A percentile compares a stretch with the other conserved stretches of the same genome.
Conservation (phyloP, 2,797 vertebrate genomes). For the Cyclopterus lumpus region DNA sequence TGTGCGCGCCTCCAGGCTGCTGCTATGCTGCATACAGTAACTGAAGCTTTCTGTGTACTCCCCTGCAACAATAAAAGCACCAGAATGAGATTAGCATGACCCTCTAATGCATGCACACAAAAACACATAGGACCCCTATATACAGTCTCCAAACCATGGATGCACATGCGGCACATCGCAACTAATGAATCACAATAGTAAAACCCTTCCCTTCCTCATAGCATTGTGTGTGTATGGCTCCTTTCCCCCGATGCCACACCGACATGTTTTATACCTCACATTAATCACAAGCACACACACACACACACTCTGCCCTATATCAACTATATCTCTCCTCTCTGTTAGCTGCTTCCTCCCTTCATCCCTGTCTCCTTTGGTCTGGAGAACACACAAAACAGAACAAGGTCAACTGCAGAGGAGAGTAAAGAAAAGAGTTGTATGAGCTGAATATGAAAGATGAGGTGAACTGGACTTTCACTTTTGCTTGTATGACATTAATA, state of each 20-base stretch:
- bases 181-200: constrained; percentile 50
- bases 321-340: constrained; percentile 68
- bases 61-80: constrained; percentile 41
- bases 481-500: constrained; percentile 11
- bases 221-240: constrained; percentile 28
- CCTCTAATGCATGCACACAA: constrained; percentile 7
- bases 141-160: background rate
- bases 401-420: constrained; percentile 56
- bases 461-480: constrained; percentile 32
- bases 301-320: too few relatives aligned
- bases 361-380: constrained; percentile 66
- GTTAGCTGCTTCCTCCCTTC: constrained; percentile 67
- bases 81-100: constrained; percentile 30
- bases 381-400: constrained; percentile 61
- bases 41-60: constrained; percentile 42
- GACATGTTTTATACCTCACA: constrained; percentile 71
- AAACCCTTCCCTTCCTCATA: constrained; percentile 41
- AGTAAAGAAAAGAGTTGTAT: constrained; percentile 33
- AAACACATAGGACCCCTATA: background rate
- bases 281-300: constrained; percentile 54
- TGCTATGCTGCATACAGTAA: constrained; percentile 39
- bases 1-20: constrained; percentile 41
- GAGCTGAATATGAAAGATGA: constrained; percentile 37
- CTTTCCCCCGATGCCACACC: constrained; percentile 40
- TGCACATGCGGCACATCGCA: constrained; percentile 17